A percentile compares a stretch with the other conserved stretches of the same genome.
Conservation (phyloP, 2,888 invertebrate species). For the Lymantria dispar region DNA sequence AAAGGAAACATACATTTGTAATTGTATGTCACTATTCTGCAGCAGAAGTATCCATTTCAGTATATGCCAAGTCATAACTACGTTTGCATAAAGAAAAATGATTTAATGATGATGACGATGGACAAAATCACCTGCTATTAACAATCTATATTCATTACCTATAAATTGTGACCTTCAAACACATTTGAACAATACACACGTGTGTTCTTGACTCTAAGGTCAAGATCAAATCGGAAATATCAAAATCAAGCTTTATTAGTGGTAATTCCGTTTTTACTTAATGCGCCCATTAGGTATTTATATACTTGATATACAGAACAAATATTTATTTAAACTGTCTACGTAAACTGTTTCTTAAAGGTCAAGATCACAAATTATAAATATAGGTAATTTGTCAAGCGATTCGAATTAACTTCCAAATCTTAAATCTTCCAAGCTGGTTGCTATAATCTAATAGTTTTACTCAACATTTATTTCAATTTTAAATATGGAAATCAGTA, state of each 20-base stretch:
- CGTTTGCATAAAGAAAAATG: no score
- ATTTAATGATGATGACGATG: no score
- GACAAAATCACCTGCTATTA: neutral
- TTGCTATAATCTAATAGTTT: neutral
- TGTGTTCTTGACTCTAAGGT: slow-evolving; percentile 27
- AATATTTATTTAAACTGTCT: neutral
- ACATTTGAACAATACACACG: slow-evolving; percentile 11
- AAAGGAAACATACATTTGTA: no score
- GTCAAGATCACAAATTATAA: neutral
- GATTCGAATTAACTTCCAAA: no score
- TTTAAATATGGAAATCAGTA: no score
- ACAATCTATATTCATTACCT: slow-evolving; percentile 14
- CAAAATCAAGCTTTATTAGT: slow-evolving; percentile 8
- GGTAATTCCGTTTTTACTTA: slow-evolving; percentile 13
- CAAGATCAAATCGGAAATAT: slow-evolving; percentile 22
- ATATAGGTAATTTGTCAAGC: no score
- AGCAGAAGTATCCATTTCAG: no score
- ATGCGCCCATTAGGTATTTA: neutral
- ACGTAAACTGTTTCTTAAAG: neutral
- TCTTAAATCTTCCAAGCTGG: neutral
- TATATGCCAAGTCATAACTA: no score
- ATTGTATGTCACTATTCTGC: no score
- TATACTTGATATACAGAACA: neutral
- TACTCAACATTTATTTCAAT: no score
- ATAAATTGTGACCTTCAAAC: slow-evolving; percentile 7